Base-by-base conservation (phyloP, 2,797 vertebrate genomes). In the Cyprinella venusta region DNA sequence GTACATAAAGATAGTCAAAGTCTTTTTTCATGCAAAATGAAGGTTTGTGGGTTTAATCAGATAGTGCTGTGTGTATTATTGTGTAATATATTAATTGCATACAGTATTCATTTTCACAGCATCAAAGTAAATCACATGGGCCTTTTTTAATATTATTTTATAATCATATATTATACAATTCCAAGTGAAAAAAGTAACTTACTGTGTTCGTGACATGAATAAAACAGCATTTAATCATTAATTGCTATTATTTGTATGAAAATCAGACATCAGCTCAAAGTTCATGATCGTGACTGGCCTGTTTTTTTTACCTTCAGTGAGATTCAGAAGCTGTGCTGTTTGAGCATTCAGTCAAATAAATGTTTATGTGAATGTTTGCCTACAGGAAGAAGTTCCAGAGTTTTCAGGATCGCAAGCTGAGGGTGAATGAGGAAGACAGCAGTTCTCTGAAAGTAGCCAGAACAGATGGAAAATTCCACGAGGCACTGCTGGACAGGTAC, bases 341-440 rank as follows among this genome's bases (percentile, higher is more conserved):
- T 45, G 5, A 48, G 75, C 59, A 18, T 65, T 61, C 18, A 19
- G 48, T 8, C 13, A 54, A 40, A n/a, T 77, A 45, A 52, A 56
- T 48, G 36, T 76, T 68, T 45, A 36, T 76, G 12, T 70, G 18
- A 56, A 38, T 72, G 21, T 59, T 64, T 68, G 10, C 5, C 6
- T 19, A 78, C 93, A 99, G 98, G 86, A 99, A 97, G 90, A 99
- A 99, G 93, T 99, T 98, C 89, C 98, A 99, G 94, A 99, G 98
- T 91, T 99, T 98, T 92, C 98, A 99, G 91, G 97, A 99, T 89
- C 95, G 95, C 65, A 96, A 96, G 83, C 96, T 99, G 86, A 95
- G 96, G 93, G 90, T 99, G 88, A 99, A 98, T 82, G 95, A 97
- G 91, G 98, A 94, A 80, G 96, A 96, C 80, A 88, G 93, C 67